phyloP scores from a whole-genome alignment of 2,113 vertebrate species.

The Brienomyrus longianalis region DNA sequence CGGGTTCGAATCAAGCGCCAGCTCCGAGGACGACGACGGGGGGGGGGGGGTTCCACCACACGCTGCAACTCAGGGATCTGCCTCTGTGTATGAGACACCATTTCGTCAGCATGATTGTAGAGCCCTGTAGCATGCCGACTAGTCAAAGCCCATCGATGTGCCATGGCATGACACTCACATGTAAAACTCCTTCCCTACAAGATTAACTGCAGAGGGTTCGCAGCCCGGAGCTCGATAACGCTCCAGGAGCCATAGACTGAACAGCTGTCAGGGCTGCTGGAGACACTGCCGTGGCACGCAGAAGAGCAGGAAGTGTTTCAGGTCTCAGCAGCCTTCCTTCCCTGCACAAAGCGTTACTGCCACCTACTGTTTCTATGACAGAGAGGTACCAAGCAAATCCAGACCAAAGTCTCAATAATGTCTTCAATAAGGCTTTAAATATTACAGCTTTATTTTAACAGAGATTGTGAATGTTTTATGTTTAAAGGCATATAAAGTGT shows the following conservation, averaged over 20 bases:
- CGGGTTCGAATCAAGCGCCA: background rate
- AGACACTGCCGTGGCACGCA: background rate
- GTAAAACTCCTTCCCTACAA: background rate
- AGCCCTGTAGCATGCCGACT: too few relatives aligned
- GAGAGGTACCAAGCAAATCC: background rate
- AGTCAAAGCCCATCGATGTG: background rate
- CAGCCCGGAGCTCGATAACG: background rate
- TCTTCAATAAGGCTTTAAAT: background rate
- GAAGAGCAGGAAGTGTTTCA: background rate
- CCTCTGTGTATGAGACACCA: background rate
- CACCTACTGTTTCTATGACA: conserved; percentile 43
- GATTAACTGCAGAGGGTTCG: background rate
- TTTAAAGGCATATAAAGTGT: background rate
- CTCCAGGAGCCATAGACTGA: background rate
- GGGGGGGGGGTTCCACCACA: background rate
- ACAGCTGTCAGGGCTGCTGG: background rate
- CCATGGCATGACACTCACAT: background rate
- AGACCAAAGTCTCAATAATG: background rate
- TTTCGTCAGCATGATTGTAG: background rate
- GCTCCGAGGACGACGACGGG: background rate
- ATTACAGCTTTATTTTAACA: background rate
- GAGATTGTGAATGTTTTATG: background rate
- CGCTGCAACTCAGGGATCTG: background rate
- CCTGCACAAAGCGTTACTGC: conserved; percentile 41
- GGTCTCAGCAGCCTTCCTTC: background rate